A percentile compares a stretch with the other conserved stretches of the same genome.
These are phyloP conservation scores for Rhagoletis zephyria DNA, from an alignment of 1,140 invertebrate genomes.

Conservation along the genomic window DNA sequence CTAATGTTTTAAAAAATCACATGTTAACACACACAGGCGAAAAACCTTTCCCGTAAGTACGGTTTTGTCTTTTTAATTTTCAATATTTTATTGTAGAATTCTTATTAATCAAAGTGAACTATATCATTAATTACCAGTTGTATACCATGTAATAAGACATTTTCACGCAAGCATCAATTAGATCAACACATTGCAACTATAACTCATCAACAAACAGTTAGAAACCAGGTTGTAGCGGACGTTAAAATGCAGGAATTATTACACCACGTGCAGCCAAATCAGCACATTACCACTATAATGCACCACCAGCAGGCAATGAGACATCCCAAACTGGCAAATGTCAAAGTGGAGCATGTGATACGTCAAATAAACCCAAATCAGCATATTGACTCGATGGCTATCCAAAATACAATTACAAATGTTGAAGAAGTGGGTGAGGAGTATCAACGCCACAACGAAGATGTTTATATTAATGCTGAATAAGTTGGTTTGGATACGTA, in stretches of 20 bases:
- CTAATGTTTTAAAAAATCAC: slow-evolving; percentile 78
- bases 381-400: neutral
- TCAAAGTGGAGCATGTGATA: slow-evolving; percentile 6
- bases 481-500: neutral
- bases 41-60: slow-evolving; percentile 69
- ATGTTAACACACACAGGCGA: slow-evolving; percentile 73
- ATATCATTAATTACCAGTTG: slow-evolving; percentile 61
- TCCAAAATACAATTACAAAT: neutral
- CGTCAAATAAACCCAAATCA: neutral
- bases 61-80: neutral
- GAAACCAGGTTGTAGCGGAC: slow-evolving; percentile 50
- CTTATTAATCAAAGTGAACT: neutral
- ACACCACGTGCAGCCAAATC: neutral
- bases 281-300: neutral
- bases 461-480: slow-evolving; percentile 29
- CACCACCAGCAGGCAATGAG: neutral
- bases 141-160: slow-evolving; percentile 70
- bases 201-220: slow-evolving; percentile 70
- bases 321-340: neutral
- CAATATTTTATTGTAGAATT: neutral
- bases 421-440: slow-evolving; percentile 3
- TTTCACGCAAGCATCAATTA: slow-evolving; percentile 70
- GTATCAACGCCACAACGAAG: neutral
- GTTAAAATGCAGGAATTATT: slow-evolving; percentile 29
- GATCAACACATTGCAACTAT: slow-evolving; percentile 70